Base-by-base conservation (phyloP, 1,140 invertebrate species). In the Drosophila melanogaster region DNA sequence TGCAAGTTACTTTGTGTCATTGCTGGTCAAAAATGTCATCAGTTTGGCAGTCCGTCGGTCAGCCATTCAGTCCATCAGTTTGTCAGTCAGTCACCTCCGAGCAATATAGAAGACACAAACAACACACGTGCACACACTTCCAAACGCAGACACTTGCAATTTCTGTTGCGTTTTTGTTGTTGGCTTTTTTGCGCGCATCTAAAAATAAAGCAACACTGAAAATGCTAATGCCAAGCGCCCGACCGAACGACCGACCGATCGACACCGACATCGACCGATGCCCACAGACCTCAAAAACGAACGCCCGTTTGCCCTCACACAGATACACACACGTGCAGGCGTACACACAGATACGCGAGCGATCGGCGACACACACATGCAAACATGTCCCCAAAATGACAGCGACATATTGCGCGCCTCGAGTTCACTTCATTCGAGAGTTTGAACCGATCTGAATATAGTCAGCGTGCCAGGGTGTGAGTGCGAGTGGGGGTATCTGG, bases 121-220 rank as follows among this genome's bases (percentile, higher is more conserved):
- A 44, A 58, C 59, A 38, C 37, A 38, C 37, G 3, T 17, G 30
- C 47, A 24, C 56, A 61, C n/a, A 60, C 22, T 26, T 12, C 7
- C 47, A 33, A 15, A 35, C 53, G 24, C 60, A 64, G 40, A 84
- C 83, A 86, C 81, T 86, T 87, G 83, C 83, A 86, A 76, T 78
- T 83, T 83, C 85, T 78, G 71, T 67, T 69, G 60, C 50, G 57
- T 10, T 46, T 24, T 58, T 56, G 54, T 30, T 51, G 22, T 65
- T 80, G 79, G 65, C 55, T 84, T 86, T 86, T 81, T 86, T 78
- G 83, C 69, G 62, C 78, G 83, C 78, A 86, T 70, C 66, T 70
- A 85, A 85, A 85, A 85, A 75, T 54, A 72, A 73, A 73, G 70
- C 67, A 72, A 72, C 66, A 72, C 69, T 71, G 66, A 72, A 72